Base-by-base conservation (phyloP, 2,888 invertebrate genomes). In the Maniola hyperantus region DNA sequence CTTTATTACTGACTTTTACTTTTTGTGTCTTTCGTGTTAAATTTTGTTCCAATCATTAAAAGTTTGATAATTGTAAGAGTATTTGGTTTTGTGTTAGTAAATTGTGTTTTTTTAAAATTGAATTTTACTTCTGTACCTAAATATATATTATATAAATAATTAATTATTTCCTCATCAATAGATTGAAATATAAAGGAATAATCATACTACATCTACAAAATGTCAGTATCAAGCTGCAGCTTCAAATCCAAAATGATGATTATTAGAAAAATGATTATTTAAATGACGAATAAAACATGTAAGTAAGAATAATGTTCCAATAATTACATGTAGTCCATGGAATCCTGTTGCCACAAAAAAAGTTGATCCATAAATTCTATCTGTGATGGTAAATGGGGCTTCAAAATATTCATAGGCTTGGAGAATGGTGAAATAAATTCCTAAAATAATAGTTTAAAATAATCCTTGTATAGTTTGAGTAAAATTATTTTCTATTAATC, bases 341-440 rank as follows among this genome's bases (percentile, higher is more conserved):
- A 96, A 96, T 84, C 96, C 96, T 68, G 96, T 96, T 65, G 95
- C 93, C 81, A 96, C 91, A 93, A 94, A 96, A 64, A 74, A 73
- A 46, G 72, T 73, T 42, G 73, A 71, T 11, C 73, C 71, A 70
- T 74, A 74, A 65, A 74, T 39, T 53, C 70, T 69, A 61, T 72
- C 73, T 7, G 67, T 65, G 71, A 88, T 83, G 59, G 84, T 76
- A 74, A 88, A 87, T 39, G 87, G 83, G 0, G 95, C 93, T 92
- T 95, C 94, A 68, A 89, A 79, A 87, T 96, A 96, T 93, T 96
- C 96, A 80, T 93, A 93, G 0, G 85, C 92, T 94, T 96, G 96
- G 53, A 96, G 77, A 59, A 92, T 83, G 20, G 95, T 91, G 84
- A 96, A 96, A 80, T 95, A 95, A 77, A 94, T 75, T 66, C 86